phyloP scores from a whole-genome alignment of 2,797 vertebrate species.

The Alcedo quadribrachys region DNA sequence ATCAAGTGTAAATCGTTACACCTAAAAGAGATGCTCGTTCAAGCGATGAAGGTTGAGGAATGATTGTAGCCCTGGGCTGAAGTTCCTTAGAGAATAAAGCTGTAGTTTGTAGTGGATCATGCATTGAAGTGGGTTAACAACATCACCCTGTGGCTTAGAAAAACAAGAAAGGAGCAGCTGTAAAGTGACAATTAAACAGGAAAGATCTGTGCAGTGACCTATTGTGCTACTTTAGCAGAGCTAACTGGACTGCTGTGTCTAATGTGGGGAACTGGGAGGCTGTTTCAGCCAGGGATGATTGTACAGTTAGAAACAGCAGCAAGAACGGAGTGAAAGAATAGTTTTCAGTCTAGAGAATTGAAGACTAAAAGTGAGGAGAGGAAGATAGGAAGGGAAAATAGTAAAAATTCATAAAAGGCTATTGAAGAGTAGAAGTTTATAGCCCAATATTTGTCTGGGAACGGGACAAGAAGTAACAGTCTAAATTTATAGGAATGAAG shows the following conservation, averaged over 20 bases:
- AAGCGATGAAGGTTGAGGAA: background rate
- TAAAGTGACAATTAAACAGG: background rate
- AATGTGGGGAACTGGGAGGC: background rate
- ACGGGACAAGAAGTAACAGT: background rate
- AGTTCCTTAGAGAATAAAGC: background rate
- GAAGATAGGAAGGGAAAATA: background rate
- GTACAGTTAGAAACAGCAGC: background rate
- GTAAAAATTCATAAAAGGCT: background rate
- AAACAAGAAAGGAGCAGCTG: background rate
- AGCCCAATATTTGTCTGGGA: background rate
- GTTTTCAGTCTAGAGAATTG: background rate
- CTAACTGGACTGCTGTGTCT: too few relatives aligned
- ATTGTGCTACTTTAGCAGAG: rapidly evolving
- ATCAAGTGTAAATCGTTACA: background rate
- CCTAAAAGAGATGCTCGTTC: background rate
- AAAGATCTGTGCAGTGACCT: background rate
- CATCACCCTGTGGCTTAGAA: background rate
- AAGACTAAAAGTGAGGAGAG: background rate
- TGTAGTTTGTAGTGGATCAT: background rate
- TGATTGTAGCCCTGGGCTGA: background rate
- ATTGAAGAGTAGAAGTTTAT: background rate
- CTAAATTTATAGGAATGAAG: background rate
- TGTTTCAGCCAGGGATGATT: background rate
- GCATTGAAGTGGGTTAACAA: background rate
- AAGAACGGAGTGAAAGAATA: background rate